A percentile compares a stretch with the other conserved stretches of the same genome.
Conservation (phyloP, 2,888 invertebrate species). For the Tetropium fuscum region DNA sequence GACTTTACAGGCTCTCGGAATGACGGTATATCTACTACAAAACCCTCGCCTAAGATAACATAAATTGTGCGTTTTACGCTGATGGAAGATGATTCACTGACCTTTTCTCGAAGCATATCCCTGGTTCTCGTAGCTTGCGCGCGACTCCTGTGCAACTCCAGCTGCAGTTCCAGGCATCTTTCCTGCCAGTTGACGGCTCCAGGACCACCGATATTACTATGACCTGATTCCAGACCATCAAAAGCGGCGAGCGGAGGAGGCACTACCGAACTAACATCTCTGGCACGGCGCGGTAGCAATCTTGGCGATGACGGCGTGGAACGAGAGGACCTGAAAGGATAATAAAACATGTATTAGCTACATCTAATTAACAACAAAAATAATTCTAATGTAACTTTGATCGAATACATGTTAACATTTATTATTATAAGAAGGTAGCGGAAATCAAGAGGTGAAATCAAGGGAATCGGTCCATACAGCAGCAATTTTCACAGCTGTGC, state of each 20-base stretch:
- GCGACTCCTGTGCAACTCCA: slow-evolving; percentile 87
- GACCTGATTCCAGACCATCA: slow-evolving; percentile 64
- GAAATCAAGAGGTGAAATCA: too few relatives aligned
- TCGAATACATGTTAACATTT: too few relatives aligned
- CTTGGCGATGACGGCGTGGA: slow-evolving; percentile 82
- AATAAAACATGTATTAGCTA: too few relatives aligned
- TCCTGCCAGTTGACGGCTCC: slow-evolving; percentile 86
- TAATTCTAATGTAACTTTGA: too few relatives aligned
- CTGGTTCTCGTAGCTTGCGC: slow-evolving; percentile 89
- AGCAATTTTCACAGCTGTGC: too few relatives aligned
- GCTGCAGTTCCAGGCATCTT: slow-evolving; percentile 85
- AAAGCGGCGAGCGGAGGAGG: slow-evolving; percentile 52
- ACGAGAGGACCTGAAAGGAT: slow-evolving; percentile 59
- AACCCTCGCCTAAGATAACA: too few relatives aligned
- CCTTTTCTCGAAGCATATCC: slow-evolving; percentile 92
- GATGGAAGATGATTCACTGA: slow-evolving; percentile 58
- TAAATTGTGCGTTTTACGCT: too few relatives aligned
- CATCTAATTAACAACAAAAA: too few relatives aligned
- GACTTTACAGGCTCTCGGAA: too few relatives aligned
- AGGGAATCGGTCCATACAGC: too few relatives aligned
- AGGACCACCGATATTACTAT: slow-evolving; percentile 51
- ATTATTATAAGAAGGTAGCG: too few relatives aligned
- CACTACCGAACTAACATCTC: slow-evolving; percentile 69
- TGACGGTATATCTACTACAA: too few relatives aligned
- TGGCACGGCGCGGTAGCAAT: slow-evolving; percentile 76